phyloP scores from a whole-genome alignment of 2,888 invertebrate genomes.

The Glyphotaelius pellucidus region DNA sequence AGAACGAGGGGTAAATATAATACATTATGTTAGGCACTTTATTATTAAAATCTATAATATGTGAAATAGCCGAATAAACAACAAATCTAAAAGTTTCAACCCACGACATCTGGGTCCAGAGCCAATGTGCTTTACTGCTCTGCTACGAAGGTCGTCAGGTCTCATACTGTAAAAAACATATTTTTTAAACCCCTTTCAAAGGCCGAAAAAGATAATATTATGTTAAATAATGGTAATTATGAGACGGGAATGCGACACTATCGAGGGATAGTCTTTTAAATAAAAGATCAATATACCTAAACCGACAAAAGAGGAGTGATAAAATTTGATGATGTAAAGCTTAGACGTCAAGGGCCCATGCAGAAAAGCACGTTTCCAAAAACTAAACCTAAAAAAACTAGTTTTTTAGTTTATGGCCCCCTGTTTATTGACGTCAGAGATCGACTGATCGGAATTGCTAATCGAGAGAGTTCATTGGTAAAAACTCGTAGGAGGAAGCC shows the following conservation, averaged over 20 bases:
- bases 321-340: not conserved
- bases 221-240: not conserved
- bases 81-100: too few species aligned
- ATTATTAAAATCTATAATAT: too few species aligned
- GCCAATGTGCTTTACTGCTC: not conserved
- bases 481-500: not conserved
- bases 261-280: not conserved
- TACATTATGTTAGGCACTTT: too few species aligned
- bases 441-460: not conserved
- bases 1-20: too few species aligned
- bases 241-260: not conserved
- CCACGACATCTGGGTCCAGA: too few species aligned
- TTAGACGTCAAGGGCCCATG: not conserved
- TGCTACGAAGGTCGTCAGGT: not conserved
- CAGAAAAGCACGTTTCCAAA: not conserved
- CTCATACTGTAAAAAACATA: not conserved
- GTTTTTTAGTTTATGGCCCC: not conserved
- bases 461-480: not conserved
- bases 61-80: too few species aligned
- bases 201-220: not conserved
- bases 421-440: not conserved
- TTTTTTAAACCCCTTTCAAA: not conserved
- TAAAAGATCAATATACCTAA: not conserved
- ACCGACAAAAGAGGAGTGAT: not conserved
- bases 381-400: not conserved